Evolutionary conservation across 2,113 vertebrate species (phyloP).

Genomic region (Trogon surrucura): DNA sequence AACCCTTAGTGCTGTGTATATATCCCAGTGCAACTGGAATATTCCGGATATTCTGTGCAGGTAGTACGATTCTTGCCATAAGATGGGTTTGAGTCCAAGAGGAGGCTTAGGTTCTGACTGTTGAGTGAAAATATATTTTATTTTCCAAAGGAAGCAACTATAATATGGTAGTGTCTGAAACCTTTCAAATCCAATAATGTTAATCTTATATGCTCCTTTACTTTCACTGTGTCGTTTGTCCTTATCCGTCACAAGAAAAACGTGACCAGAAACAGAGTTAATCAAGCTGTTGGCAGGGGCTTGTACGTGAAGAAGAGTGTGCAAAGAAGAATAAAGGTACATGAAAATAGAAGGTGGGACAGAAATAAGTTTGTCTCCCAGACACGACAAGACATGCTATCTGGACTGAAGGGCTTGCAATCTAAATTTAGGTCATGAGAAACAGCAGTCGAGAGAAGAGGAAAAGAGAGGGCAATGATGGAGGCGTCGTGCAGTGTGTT

Average conservation of each 20-base stretch:
- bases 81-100: background rate
- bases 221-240: slow-evolving; percentile 8
- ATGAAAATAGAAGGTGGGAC: background rate
- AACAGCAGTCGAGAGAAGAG: background rate
- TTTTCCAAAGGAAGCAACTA: background rate
- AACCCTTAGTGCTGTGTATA: background rate
- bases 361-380: background rate
- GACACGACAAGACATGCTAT: background rate
- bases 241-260: background rate
- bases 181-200: background rate
- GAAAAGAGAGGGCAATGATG: background rate
- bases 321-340: background rate
- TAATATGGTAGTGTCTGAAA: background rate
- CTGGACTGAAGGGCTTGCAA: background rate
- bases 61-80: background rate
- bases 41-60: background rate
- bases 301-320: rapidly evolving
- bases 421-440: background rate
- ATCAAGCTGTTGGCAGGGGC: background rate
- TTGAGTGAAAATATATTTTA: background rate
- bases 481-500: background rate
- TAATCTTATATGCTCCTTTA: slow-evolving; percentile 10
- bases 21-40: background rate
- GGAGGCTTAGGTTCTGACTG: background rate
- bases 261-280: background rate